Evolutionary conservation across 1,140 invertebrate species (phyloP).

Genomic region (Colletes latitarsis): DNA sequence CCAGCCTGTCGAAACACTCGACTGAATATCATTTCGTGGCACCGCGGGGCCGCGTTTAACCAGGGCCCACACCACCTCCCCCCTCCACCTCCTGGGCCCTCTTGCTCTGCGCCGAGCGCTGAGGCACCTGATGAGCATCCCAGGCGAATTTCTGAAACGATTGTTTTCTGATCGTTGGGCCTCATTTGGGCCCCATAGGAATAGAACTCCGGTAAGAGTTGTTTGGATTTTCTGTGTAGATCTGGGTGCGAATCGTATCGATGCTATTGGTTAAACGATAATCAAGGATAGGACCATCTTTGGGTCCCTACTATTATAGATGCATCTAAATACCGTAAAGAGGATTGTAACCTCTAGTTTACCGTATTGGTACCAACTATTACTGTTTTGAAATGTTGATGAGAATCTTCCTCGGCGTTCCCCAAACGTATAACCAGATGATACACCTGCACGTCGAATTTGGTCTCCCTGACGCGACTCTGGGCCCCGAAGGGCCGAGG

Average conservation of each 20-base stretch:
- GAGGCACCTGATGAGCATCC: neutral
- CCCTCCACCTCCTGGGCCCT: conserved; percentile 28
- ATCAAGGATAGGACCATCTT: too few relatives aligned
- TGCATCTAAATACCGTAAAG: too few relatives aligned
- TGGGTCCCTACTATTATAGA: too few relatives aligned
- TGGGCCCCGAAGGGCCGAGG: conserved; percentile 51
- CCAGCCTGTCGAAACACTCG: conserved; percentile 73
- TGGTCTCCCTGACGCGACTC: neutral
- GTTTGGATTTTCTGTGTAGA: too few relatives aligned
- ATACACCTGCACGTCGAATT: conserved; percentile 45
- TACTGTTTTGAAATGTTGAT: too few relatives aligned
- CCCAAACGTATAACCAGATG: neutral
- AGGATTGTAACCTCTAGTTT: too few relatives aligned
- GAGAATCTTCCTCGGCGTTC: neutral
- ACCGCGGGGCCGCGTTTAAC: conserved; percentile 64
- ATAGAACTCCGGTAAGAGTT: too few relatives aligned
- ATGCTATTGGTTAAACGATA: too few relatives aligned
- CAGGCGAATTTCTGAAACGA: neutral
- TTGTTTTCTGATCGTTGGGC: neutral
- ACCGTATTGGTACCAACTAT: too few relatives aligned
- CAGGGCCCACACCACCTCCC: conserved; percentile 45
- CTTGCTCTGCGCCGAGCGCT: neutral
- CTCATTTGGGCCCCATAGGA: too few relatives aligned
- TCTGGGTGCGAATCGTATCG: too few relatives aligned
- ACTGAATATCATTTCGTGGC: conserved; percentile 76